Conservation (phyloP, 2,888 invertebrate genomes). For the Cenopis cana region DNA sequence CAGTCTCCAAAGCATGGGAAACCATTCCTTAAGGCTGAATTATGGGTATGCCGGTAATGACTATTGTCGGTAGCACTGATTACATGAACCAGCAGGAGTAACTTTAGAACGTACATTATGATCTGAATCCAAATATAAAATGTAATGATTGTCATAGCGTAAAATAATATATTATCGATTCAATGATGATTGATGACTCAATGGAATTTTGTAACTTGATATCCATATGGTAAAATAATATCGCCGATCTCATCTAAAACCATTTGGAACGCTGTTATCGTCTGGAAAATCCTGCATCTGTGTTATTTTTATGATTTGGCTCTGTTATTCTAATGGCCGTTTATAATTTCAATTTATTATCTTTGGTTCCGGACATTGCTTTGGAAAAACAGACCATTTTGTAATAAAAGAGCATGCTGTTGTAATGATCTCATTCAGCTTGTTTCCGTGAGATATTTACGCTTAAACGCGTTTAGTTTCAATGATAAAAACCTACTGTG, state of each 20-base stretch:
- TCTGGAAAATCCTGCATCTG: not conserved
- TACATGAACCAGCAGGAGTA: not conserved
- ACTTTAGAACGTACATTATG: not conserved
- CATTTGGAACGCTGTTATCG: not conserved
- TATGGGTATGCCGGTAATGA: conserved; percentile 26
- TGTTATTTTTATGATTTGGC: not conserved
- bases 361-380: not conserved
- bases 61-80: not conserved
- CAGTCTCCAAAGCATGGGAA: conserved; percentile 30
- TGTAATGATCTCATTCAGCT: not conserved
- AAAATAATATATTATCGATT: too few species aligned
- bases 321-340: not conserved
- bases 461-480: too few species aligned
- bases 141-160: not conserved
- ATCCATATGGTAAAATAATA: conserved; percentile 12
- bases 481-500: too few species aligned
- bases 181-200: not conserved
- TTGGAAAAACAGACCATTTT: not conserved
- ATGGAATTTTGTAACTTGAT: conserved; percentile 11
- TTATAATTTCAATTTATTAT: not conserved
- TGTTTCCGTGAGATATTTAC: too few species aligned
- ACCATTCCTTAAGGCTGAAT: conserved; percentile 6
- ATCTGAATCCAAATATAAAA: not conserved
- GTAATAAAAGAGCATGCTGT: not conserved
- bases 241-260: not conserved